phyloP scores from a whole-genome alignment of 2,888 invertebrate genomes.

The Caenorhabditis sinica region DNA sequence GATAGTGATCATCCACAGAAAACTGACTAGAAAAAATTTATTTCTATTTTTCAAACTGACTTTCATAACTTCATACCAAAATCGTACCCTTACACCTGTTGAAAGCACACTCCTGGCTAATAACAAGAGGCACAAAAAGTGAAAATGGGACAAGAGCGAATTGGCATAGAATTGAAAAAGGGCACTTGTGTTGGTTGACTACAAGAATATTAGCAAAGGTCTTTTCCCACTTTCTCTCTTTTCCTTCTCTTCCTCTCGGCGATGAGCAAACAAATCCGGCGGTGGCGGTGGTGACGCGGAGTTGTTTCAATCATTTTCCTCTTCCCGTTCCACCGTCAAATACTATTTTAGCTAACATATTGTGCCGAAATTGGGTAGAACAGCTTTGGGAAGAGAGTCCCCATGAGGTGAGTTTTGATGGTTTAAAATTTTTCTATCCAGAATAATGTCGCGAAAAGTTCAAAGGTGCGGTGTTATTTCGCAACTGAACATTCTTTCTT shows the following conservation, averaged over 20 bases:
- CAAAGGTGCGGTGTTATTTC: neutral
- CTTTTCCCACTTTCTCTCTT: conserved; percentile 24
- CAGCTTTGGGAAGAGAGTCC: neutral
- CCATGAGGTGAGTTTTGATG: conserved; percentile 8
- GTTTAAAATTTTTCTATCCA: neutral
- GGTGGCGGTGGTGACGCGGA: conserved; percentile 38
- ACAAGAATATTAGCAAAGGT: conserved; percentile 56
- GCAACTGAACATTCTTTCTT: neutral
- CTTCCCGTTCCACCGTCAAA: conserved; percentile 23
- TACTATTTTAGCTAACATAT: conserved; percentile 28
- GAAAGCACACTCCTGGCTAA: neutral
- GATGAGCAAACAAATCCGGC: conserved; percentile 65
- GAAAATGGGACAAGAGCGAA: conserved; percentile 33
- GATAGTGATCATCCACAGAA: no score
- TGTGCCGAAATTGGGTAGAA: neutral
- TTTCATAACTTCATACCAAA: no score
- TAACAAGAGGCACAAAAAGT: conserved; percentile 21
- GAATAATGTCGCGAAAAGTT: neutral
- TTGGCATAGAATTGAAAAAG: conserved; percentile 37
- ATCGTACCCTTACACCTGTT: neutral
- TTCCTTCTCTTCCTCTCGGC: conserved; percentile 24
- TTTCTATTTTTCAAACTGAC: no score
- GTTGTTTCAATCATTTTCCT: conserved; percentile 54
- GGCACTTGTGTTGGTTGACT: conserved; percentile 54
- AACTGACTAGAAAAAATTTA: no score